These are phyloP conservation scores for Thripadectes ignobilis DNA, from an alignment of 2,797 vertebrate species.

Conservation along the genomic window DNA sequence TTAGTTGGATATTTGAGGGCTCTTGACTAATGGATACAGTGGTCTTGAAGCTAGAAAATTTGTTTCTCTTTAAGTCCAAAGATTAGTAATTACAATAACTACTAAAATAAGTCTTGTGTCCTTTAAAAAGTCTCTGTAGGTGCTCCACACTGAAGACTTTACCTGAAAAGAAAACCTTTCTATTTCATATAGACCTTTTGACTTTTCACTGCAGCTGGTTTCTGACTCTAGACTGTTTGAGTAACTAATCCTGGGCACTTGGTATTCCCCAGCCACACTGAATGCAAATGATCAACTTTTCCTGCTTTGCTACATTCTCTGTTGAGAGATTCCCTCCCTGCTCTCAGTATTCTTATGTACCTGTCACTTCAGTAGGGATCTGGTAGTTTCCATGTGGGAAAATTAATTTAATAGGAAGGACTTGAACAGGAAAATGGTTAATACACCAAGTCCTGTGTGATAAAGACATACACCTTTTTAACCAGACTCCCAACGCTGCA, in stretches of 20 bases:
- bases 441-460: not conserved
- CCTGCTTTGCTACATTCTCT: not conserved
- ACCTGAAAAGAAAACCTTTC: not conserved
- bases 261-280: not conserved
- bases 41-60: not conserved
- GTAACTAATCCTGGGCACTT: not conserved
- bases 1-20: not conserved
- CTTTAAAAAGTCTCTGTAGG: not conserved
- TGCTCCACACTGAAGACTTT: not conserved
- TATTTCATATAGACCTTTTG: not conserved
- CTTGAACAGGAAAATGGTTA: not conserved
- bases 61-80: not conserved
- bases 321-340: not conserved
- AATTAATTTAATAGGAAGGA: not conserved
- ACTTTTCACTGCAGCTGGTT: not conserved
- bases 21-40: not conserved
- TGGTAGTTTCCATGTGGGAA: not conserved
- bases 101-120: not conserved
- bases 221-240: not conserved
- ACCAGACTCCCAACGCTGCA: not conserved
- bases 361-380: not conserved
- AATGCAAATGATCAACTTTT: not conserved
- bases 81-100: not conserved
- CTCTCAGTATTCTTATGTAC: not conserved
- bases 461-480: not conserved